phyloP scores from a whole-genome alignment of 2,888 invertebrate species.

The Yponomeuta cagnagella region DNA sequence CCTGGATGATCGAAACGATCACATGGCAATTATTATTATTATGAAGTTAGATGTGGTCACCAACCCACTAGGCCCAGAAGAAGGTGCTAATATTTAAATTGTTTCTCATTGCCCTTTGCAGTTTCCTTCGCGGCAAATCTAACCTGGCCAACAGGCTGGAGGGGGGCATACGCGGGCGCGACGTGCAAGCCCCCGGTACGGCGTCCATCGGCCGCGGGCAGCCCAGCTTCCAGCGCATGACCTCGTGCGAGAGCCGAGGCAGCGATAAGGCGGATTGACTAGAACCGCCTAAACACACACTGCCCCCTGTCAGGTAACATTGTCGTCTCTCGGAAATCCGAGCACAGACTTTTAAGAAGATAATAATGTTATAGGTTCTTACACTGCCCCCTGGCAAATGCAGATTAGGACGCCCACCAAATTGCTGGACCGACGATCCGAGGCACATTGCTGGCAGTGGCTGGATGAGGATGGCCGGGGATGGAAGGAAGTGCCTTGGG shows the following conservation, averaged over 20 bases:
- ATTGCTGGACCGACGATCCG: no score
- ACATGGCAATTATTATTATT: not conserved
- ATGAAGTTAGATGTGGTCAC: no score
- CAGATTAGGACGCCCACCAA: no score
- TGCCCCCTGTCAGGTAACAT: conserved; percentile 62
- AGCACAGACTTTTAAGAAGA: no score
- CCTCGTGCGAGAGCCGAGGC: conserved; percentile 87
- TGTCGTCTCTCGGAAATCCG: no score
- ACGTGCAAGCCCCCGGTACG: conserved; percentile 83
- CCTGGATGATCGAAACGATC: not conserved
- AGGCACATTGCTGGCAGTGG: no score
- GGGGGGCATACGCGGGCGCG: conserved; percentile 65
- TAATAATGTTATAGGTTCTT: no score
- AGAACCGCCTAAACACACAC: conserved; percentile 81
- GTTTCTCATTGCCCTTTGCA: conserved; percentile 35
- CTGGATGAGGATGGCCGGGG: no score
- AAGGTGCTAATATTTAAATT: not conserved
- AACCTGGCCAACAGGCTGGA: conserved; percentile 71
- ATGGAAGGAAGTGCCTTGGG: no score
- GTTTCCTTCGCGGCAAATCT: conserved; percentile 94
- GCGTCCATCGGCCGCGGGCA: conserved; percentile 80
- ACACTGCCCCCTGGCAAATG: no score
- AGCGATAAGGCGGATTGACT: conserved; percentile 90
- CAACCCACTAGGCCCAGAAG: no score
- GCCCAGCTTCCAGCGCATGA: conserved; percentile 89